Conservation (phyloP, 2,113 vertebrate genomes). For the Salminus brasiliensis region DNA sequence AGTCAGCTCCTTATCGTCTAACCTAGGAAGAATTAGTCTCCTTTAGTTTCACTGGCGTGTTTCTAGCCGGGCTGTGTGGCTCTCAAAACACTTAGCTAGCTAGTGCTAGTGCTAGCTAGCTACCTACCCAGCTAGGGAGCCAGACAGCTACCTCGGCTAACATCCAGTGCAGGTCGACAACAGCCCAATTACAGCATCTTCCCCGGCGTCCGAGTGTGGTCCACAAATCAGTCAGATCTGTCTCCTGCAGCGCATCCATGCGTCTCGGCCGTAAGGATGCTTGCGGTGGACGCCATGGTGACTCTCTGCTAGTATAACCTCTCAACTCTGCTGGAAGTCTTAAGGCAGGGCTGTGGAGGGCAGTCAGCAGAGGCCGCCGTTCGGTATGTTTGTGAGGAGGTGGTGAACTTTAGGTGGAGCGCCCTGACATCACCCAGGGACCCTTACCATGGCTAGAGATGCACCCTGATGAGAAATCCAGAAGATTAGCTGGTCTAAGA, state of each 20-base stretch:
- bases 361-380: slow-evolving; percentile 15
- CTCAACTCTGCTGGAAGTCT: slow-evolving; percentile 57
- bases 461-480: too few relatives aligned
- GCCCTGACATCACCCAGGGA: too few relatives aligned
- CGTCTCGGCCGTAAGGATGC: neutral
- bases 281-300: slow-evolving; percentile 27
- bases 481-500: too few relatives aligned
- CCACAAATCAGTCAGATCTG: too few relatives aligned
- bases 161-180: neutral
- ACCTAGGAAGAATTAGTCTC: too few relatives aligned
- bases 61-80: too few relatives aligned
- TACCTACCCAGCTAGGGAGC: neutral
- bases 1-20: too few relatives aligned
- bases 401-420: too few relatives aligned
- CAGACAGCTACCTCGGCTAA: neutral
- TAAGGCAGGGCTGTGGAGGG: neutral
- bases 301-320: slow-evolving; percentile 47
- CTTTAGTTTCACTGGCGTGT: too few relatives aligned
- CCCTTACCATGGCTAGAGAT: too few relatives aligned
- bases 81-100: neutral
- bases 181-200: neutral
- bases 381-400: neutral
- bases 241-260: too few relatives aligned
- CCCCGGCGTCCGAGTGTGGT: too few relatives aligned
- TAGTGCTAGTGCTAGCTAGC: neutral